A percentile compares a stretch with the other conserved stretches of the same genome.
phyloP scores from a whole-genome alignment of 2,888 invertebrate genomes.

The Pachliopta kotzebuea region DNA sequence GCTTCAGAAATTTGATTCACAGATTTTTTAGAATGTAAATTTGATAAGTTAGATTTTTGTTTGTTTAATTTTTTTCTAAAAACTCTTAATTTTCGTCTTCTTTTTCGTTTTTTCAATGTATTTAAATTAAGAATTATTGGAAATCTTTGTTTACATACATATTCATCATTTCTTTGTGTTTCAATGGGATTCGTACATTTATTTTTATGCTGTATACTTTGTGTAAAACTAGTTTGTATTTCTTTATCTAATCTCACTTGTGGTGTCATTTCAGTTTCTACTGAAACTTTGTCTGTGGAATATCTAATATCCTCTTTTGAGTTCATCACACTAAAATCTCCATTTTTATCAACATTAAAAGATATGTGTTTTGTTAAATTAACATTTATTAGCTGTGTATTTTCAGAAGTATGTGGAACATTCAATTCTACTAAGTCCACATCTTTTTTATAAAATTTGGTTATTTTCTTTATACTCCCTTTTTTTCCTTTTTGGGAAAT shows the following conservation, averaged over 20 bases:
- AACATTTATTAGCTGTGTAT: constrained; percentile 60
- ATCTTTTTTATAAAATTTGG: constrained; percentile 65
- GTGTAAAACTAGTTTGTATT: constrained; percentile 59
- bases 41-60: constrained; percentile 40
- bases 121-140: constrained; percentile 64
- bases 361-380: constrained; percentile 73
- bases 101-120: constrained; percentile 53
- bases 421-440: constrained; percentile 63
- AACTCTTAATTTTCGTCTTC: constrained; percentile 48
- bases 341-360: constrained; percentile 69
- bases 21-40: constrained; percentile 49
- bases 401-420: constrained; percentile 52
- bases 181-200: constrained; percentile 36
- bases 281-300: constrained; percentile 49
- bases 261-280: constrained; percentile 40
- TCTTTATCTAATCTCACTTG: constrained; percentile 56
- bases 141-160: constrained; percentile 41
- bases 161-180: constrained; percentile 29
- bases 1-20: constrained; percentile 76
- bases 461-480: constrained; percentile 52
- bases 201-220: constrained; percentile 38
- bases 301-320: constrained; percentile 50
- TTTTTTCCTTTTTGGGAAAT: constrained; percentile 58
- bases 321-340: constrained; percentile 55
- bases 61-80: constrained; percentile 47